Base-by-base conservation (phyloP, 2,113 vertebrate genomes). In the Oryzias javanicus region DNA sequence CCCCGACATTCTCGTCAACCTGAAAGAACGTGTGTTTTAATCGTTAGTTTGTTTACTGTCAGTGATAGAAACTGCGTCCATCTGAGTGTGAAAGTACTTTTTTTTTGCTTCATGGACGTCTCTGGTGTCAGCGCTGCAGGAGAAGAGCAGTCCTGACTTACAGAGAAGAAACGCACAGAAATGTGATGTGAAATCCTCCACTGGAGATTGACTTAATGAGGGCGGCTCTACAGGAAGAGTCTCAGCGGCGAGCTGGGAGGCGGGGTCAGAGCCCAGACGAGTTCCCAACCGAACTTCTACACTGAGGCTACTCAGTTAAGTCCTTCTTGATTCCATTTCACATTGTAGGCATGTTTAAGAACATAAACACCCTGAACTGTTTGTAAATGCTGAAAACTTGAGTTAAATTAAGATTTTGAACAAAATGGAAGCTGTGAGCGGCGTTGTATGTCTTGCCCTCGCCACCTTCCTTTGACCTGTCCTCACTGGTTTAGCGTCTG, bases 1-100 rank as follows among this genome's bases (percentile, higher is more conserved):
- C 86, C 58, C 48, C 67, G 55, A 62, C 2, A 2, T 73, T 78
- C 3, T 87, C 70, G 58, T 89, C 77, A 5, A 89, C 63, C 85
- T 89, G 78, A 8, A 15, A 15, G 25, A 1, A 5, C 18, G 16
- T 4, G 51, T 19, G 5, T 17, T n/a, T 2, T 41, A 13, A n/a
- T 40, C 12, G 44, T 0, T 10, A 46, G 19, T 0, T 14, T 18
- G 5, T 18, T 18, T 50, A 16, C 20, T 50, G 22, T 16, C 49
- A 16, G 14, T 20, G 49, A 14, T 15, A 50, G 19, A 49, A 49
- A 24, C 20, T 46, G 0, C 14, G 16, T 13, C 35, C 35, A 42
- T 19, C 13, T 44, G 40, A 22, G 51, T 62, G 24, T 61, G 17
- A 14, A 0, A 13, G 41, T 12, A 15, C 16, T 18, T 29, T 18